Conservation (phyloP, 1,140 invertebrate species). For the Diprion similis region DNA sequence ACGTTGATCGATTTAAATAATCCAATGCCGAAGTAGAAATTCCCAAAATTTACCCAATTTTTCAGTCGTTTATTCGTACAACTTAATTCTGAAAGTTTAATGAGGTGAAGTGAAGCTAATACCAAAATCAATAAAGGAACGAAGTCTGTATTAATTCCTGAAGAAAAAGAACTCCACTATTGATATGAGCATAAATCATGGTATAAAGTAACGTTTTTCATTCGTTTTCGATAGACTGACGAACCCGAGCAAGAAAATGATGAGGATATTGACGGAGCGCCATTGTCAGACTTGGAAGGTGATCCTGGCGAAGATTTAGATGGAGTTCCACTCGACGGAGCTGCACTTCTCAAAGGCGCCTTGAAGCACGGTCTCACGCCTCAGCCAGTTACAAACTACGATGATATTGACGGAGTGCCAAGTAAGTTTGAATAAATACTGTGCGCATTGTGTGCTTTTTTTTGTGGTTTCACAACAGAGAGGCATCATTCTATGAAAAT, state of each 20-base stretch:
- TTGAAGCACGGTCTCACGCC: slow-evolving; percentile 64
- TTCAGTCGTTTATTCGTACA: too few relatives aligned
- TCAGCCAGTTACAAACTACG: slow-evolving; percentile 58
- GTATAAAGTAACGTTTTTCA: too few relatives aligned
- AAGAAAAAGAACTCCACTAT: too few relatives aligned
- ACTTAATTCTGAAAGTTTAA: too few relatives aligned
- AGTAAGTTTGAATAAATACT: slow-evolving; percentile 57
- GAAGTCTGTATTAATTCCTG: too few relatives aligned
- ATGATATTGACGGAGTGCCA: slow-evolving; percentile 80
- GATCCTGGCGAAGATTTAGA: slow-evolving; percentile 74
- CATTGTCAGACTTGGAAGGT: slow-evolving; percentile 69
- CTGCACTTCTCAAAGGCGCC: slow-evolving; percentile 76
- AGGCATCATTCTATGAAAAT: too few relatives aligned
- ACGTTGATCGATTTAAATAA: too few relatives aligned
- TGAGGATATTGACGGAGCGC: slow-evolving; percentile 73
- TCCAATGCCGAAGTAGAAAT: too few relatives aligned
- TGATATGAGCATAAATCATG: too few relatives aligned
- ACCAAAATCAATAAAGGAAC: too few relatives aligned
- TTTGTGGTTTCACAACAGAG: not conserved
- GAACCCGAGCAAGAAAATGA: slow-evolving; percentile 59
- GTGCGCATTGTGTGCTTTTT: slow-evolving; percentile 18
- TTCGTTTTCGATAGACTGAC: slow-evolving; percentile 37
- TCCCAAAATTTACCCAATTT: too few relatives aligned
- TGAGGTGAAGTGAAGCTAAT: too few relatives aligned
- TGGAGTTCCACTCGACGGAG: slow-evolving; percentile 84